phyloP scores from a whole-genome alignment of 2,113 vertebrate genomes.

The Addax nasomaculatus region DNA sequence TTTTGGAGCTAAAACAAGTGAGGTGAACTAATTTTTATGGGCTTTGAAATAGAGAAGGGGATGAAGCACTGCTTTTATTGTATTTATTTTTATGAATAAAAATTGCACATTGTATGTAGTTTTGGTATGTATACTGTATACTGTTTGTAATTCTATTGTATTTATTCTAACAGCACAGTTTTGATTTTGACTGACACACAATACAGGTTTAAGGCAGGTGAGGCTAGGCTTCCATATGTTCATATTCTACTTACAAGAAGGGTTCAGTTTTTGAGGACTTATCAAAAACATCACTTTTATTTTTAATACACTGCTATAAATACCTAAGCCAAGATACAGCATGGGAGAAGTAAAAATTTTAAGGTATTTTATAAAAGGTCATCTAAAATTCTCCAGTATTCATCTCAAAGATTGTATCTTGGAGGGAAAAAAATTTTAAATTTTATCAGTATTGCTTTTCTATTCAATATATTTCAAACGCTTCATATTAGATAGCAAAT shows the following conservation, averaged over 20 bases:
- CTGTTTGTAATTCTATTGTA: neutral
- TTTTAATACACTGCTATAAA: slow-evolving; percentile 7
- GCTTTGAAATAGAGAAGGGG: neutral
- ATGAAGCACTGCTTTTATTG: neutral
- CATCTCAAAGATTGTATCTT: neutral
- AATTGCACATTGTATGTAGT: neutral
- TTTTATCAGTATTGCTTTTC: neutral
- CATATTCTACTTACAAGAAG: neutral
- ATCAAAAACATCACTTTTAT: neutral
- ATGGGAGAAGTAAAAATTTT: neutral
- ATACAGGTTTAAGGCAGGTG: neutral
- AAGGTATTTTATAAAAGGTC: neutral
- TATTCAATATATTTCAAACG: neutral
- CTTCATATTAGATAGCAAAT: slow-evolving; percentile 6
- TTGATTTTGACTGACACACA: slow-evolving; percentile 17
- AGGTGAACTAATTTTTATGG: neutral
- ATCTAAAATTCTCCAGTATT: slow-evolving; percentile 18
- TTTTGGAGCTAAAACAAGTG: neutral
- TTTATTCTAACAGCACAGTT: neutral
- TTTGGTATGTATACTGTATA: neutral
- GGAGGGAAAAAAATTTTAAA: neutral
- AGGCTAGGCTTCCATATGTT: neutral
- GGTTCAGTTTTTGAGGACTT: neutral
- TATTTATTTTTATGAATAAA: neutral
- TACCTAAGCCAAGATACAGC: neutral